phyloP scores from a whole-genome alignment of 2,797 vertebrate genomes.

The Gadopsis bispinosus region DNA sequence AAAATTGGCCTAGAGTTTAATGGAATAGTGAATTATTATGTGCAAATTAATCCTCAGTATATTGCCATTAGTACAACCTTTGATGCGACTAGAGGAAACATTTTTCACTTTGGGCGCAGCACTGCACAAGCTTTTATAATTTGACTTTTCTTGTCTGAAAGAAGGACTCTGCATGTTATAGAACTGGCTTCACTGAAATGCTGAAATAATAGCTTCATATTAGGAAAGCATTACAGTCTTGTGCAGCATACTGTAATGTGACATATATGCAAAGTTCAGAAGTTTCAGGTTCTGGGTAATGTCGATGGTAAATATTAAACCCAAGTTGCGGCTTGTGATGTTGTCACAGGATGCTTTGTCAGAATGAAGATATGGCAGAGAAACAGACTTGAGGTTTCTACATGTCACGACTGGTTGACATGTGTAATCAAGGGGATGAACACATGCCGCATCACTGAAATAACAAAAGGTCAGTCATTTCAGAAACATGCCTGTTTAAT shows the following conservation, averaged over 20 bases:
- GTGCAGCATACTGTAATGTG: neutral
- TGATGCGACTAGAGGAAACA: neutral
- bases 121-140: neutral
- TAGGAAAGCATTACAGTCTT: neutral
- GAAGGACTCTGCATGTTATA: neutral
- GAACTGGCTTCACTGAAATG: neutral
- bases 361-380: conserved; percentile 33
- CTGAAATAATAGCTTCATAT: neutral
- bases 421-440: conserved; percentile 49
- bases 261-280: conserved; percentile 8
- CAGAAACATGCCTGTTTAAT: conserved; percentile 41
- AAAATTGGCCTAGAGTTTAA: conserved; percentile 38
- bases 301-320: conserved; percentile 12
- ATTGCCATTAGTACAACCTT: conserved; percentile 12
- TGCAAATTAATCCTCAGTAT: conserved; percentile 37
- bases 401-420: conserved; percentile 43
- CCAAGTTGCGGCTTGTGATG: conserved; percentile 39
- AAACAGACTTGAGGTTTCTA: conserved; percentile 43
- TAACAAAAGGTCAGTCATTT: conserved; percentile 69
- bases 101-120: conserved; percentile 2
- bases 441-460: conserved; percentile 38
- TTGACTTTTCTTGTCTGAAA: neutral
- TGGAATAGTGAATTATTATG: conserved; percentile 32
- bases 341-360: conserved; percentile 46
- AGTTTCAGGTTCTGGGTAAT: neutral